Conservation (phyloP, 2,797 vertebrate genomes). For the Dermochelys coriacea region DNA sequence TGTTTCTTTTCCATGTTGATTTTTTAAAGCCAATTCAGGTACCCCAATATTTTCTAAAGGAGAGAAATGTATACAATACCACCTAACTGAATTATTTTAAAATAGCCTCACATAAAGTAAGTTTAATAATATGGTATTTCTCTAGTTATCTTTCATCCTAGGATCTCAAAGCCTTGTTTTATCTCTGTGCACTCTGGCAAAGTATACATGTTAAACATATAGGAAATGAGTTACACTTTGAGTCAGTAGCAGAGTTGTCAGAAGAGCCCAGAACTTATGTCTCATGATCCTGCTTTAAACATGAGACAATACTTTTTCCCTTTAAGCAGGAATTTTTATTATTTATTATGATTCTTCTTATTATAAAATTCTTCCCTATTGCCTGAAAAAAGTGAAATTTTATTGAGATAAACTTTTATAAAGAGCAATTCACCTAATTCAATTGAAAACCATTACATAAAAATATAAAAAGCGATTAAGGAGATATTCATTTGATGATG, state of each 20-base stretch:
- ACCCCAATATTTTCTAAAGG: not conserved
- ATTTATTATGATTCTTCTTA: not conserved
- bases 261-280: not conserved
- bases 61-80: conserved; percentile 34
- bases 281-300: not conserved
- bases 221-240: not conserved
- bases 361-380: accelerated
- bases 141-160: conserved; percentile 21
- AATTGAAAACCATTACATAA: not conserved
- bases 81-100: conserved; percentile 26
- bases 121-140: conserved; percentile 4
- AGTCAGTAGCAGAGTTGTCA: not conserved
- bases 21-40: conserved; percentile 19
- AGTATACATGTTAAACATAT: not conserved
- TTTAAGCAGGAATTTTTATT: not conserved
- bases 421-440: not conserved
- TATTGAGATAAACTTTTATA: not conserved
- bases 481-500: not conserved
- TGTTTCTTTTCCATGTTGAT: not conserved
- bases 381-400: not conserved
- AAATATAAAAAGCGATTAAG: not conserved
- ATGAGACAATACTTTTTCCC: not conserved
- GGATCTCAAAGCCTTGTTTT: conserved; percentile 46
- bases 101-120: conserved; percentile 35
- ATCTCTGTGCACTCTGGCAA: conserved; percentile 14